Conservation (phyloP, 1,140 invertebrate species). For the Drosophila tsacasi region DNA sequence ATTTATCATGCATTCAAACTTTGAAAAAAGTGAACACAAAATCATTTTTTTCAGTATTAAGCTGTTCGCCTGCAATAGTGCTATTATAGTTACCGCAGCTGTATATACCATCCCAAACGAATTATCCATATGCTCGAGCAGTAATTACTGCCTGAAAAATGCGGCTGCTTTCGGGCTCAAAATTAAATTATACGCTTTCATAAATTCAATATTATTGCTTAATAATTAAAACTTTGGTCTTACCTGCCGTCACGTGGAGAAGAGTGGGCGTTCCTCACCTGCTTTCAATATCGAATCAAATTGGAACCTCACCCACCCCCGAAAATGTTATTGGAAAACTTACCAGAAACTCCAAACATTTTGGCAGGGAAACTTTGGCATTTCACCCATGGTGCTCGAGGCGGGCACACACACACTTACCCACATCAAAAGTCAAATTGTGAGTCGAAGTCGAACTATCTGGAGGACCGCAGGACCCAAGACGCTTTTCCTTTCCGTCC, state of each 20-base stretch:
- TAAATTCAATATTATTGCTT: slow-evolving; percentile 21
- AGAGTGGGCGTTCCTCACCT: not conserved
- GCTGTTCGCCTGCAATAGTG: too few relatives aligned
- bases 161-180: slow-evolving; percentile 2
- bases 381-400: slow-evolving; percentile 57
- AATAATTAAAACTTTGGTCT: slow-evolving; percentile 19
- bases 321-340: slow-evolving; percentile 46
- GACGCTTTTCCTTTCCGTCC: slow-evolving; percentile 20
- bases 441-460: slow-evolving; percentile 59
- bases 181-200: slow-evolving; percentile 28
- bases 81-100: too few relatives aligned
- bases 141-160: slow-evolving; percentile 17
- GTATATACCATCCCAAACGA: slow-evolving; percentile 8
- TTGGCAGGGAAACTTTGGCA: slow-evolving; percentile 44
- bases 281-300: slow-evolving; percentile 26
- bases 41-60: too few relatives aligned
- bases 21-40: too few relatives aligned
- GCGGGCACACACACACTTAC: slow-evolving; percentile 52
- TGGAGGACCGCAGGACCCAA: slow-evolving; percentile 32
- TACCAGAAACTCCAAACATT: slow-evolving; percentile 39
- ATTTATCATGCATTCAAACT: too few relatives aligned
- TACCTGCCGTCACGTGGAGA: not conserved
- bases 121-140: slow-evolving; percentile 13
- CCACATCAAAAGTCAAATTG: slow-evolving; percentile 77
- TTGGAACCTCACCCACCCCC: not conserved